Conservation (phyloP, 1,140 invertebrate genomes). For the Lepidostoma basale region DNA sequence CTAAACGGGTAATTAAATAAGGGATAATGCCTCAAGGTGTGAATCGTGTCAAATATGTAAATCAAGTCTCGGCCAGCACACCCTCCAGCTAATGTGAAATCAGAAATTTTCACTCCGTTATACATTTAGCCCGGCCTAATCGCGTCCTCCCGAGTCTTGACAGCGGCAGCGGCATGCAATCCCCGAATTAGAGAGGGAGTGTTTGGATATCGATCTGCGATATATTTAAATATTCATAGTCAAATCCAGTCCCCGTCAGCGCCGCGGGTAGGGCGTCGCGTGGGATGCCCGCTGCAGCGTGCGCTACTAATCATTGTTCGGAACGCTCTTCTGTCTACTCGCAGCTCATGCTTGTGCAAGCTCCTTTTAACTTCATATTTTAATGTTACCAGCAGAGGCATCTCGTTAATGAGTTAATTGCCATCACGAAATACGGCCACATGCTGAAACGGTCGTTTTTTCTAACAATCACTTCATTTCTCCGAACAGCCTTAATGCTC, state of each 20-base stretch:
- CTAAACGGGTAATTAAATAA: too few species aligned
- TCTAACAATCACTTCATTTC: too few species aligned
- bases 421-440: too few species aligned
- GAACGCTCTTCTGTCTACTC: background rate
- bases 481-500: too few species aligned
- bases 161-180: slow-evolving; percentile 25
- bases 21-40: background rate
- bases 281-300: background rate
- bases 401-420: too few species aligned
- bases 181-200: slow-evolving; percentile 23
- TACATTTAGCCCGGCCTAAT: background rate
- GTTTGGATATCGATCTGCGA: slow-evolving; percentile 21
- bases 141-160: slow-evolving; percentile 11
- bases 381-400: too few species aligned
- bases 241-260: background rate
- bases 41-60: background rate
- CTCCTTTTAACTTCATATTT: too few species aligned
- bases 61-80: background rate
- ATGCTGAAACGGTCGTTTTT: too few species aligned
- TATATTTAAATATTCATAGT: slow-evolving; percentile 24
- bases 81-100: background rate
- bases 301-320: background rate
- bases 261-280: background rate
- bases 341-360: background rate
- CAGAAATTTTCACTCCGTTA: slow-evolving; percentile 7